phyloP scores from a whole-genome alignment of 1,140 invertebrate species.

The Leguminivora glycinivorella region DNA sequence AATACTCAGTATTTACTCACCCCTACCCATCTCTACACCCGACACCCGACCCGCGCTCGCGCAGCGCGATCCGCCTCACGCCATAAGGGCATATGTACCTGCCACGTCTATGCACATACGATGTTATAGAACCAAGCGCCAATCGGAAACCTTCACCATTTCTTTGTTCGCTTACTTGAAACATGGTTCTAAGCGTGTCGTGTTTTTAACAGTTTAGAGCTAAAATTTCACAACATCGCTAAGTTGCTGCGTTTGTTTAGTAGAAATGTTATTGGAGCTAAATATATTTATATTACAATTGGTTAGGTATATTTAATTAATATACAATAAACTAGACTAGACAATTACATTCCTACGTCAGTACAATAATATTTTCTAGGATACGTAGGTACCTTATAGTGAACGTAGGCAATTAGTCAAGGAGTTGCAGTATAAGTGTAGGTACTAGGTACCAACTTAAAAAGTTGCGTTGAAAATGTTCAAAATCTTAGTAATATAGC shows the following conservation, averaged over 20 bases:
- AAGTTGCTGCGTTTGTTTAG: slow-evolving; percentile 7
- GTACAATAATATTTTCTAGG: background rate
- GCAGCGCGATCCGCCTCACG: background rate
- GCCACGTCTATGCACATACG: background rate
- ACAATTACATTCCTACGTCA: background rate
- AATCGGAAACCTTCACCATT: background rate
- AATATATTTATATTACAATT: background rate
- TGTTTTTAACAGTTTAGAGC: slow-evolving; percentile 4
- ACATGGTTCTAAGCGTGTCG: background rate
- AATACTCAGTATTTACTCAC: too few species aligned
- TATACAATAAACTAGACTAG: background rate
- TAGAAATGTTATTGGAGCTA: slow-evolving; percentile 2
- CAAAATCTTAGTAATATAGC: too few species aligned
- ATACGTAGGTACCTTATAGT: too few species aligned
- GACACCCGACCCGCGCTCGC: slow-evolving; percentile 1
- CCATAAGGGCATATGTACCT: background rate
- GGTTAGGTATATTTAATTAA: slow-evolving; percentile 10
- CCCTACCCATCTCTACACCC: too few species aligned
- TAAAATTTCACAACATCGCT: slow-evolving; percentile 14
- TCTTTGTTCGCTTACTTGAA: slow-evolving; percentile 12
- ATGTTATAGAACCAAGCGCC: background rate
- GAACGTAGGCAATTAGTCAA: too few species aligned
- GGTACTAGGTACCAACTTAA: too few species aligned
- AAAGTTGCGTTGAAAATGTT: too few species aligned
- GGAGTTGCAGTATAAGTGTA: background rate